Conservation (phyloP, 2,113 vertebrate species). For the Poeciliopsis occidentalis region DNA sequence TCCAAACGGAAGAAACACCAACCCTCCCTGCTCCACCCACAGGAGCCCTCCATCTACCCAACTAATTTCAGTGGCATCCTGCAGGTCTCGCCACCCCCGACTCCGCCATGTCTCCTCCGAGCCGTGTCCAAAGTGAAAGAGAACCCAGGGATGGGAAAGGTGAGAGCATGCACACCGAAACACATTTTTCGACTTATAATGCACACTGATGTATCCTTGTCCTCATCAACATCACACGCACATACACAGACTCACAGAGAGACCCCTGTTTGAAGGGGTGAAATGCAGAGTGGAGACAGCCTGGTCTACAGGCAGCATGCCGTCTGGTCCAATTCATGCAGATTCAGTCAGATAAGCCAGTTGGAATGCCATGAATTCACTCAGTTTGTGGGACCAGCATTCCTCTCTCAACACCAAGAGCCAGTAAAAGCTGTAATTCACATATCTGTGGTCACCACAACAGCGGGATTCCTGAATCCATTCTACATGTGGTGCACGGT, state of each 20-base stretch:
- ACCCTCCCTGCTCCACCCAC: constrained; percentile 83
- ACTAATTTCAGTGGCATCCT: constrained; percentile 96
- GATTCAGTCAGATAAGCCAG: constrained; percentile 71
- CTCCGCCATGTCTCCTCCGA: constrained; percentile 94
- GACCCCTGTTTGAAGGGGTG: constrained; percentile 44
- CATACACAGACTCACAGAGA: constrained; percentile 11
- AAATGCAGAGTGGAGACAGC: constrained; percentile 56
- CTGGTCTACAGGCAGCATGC: constrained; percentile 44
- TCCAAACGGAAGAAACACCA: constrained; percentile 96
- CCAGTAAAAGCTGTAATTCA: constrained; percentile 45
- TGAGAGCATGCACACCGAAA: constrained; percentile 63
- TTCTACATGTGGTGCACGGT: constrained; percentile 33
- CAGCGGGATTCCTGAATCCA: constrained; percentile 49
- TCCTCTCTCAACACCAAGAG: constrained; percentile 40
- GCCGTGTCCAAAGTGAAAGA: constrained; percentile 97
- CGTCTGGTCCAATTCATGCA: constrained; percentile 57
- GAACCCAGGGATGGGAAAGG: constrained; percentile 97
- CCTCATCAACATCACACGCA: not conserved
- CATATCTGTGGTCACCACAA: constrained; percentile 31
- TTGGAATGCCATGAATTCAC: constrained; percentile 73
- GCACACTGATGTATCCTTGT: not conserved
- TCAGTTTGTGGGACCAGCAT: constrained; percentile 46
- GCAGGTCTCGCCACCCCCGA: constrained; percentile 89
- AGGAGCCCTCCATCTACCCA: constrained; percentile 90
- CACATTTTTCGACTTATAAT: constrained; percentile 3